phyloP scores from a whole-genome alignment of 2,888 invertebrate genomes.

The Conomelus anceps region DNA sequence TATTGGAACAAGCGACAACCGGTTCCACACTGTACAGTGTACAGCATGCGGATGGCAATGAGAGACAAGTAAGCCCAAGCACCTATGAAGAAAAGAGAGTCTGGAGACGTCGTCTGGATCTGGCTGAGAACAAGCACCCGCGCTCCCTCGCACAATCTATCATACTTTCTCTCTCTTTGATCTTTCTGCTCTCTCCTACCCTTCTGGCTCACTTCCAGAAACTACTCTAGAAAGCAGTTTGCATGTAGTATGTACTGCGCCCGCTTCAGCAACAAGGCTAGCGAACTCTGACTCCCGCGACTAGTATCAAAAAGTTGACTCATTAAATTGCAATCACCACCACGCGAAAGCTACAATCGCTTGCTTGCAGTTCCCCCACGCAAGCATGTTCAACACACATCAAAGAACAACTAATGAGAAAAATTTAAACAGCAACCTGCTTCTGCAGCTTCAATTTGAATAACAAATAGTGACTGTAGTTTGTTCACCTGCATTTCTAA shows the following conservation, averaged over 20 bases:
- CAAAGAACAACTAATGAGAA: neutral
- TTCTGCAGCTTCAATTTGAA: neutral
- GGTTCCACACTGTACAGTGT: neutral
- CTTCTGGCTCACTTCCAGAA: neutral
- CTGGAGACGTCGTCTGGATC: neutral
- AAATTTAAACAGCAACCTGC: neutral
- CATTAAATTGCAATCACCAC: neutral
- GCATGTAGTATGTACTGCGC: neutral
- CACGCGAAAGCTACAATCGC: neutral
- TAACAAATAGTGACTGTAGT: neutral
- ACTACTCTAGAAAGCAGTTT: neutral
- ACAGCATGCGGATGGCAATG: neutral
- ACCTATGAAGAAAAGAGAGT: too few species aligned
- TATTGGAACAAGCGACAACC: neutral
- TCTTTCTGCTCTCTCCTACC: neutral
- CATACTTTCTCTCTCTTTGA: too few species aligned
- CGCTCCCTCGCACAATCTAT: too few species aligned
- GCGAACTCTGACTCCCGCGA: neutral
- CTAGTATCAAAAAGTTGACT: neutral
- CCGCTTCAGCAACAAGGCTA: neutral
- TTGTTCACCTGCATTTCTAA: neutral
- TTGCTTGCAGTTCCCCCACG: neutral
- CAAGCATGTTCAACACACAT: neutral
- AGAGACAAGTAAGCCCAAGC: neutral
- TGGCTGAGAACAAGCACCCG: neutral